Base-by-base conservation (phyloP, 2,888 invertebrate species). In the Tricholauxania praeusta region DNA sequence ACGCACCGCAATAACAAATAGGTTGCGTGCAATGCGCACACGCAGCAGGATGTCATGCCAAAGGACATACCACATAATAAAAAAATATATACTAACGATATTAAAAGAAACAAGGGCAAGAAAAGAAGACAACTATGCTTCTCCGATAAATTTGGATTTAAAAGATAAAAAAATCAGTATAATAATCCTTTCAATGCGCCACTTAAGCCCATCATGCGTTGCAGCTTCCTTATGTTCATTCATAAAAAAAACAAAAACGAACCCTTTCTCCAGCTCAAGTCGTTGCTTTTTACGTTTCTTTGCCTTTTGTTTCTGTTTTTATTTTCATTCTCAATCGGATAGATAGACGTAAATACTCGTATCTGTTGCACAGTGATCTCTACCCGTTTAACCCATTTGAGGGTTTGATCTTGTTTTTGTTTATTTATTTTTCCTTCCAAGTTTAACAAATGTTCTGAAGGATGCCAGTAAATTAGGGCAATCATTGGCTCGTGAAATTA, bases 171-270 rank as follows among this genome's bases (percentile, higher is more conserved):
- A 28, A 78, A 75, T 69, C 73, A 63, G 76, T 78, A 81, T 80
- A 77, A 79, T 86, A 86, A 86, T 86, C 85, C 86, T 85, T 86
- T 86, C 84, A 86, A 82, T 86, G 84, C 80, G 85, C 83, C 85
- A 84, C 86, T 86, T 87, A 86, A 87, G 87, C 85, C 82, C 85
- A 86, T 86, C 86, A 86, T 82, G 83, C 84, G 79, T 82, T 80
- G 80, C 81, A 79, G 60, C 60, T 51, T 60, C 60, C 62, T 69
- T 60, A 73, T 77, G 73, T 75, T 77, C 79, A 78, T 78, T 77
- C 77, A 73, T 22, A 28, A 28, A 28, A 28, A 72, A 12, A 66
- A 17, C 12, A 60, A 39, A 60, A 60, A 51, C 32, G 6, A 47
- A 39, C 39, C 32, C 67, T 47, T 67, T 55, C 17, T 32, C 55